phyloP scores from a whole-genome alignment of 2,797 vertebrate species.

The Onychomys arenicola region DNA sequence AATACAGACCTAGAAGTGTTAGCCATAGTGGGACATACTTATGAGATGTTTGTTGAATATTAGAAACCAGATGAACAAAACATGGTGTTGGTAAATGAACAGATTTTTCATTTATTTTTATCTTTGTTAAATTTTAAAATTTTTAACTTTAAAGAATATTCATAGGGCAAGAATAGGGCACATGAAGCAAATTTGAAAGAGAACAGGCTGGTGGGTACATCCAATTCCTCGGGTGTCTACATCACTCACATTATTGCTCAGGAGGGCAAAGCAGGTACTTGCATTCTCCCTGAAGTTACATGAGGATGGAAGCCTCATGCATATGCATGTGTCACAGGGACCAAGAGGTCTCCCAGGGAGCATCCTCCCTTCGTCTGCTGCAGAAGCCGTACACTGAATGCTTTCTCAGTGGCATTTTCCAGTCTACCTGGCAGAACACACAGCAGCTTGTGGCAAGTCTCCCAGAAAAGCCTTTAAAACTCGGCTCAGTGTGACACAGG shows the following conservation, averaged over 20 bases:
- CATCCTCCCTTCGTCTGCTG: neutral
- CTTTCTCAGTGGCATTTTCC: neutral
- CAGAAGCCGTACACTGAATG: neutral
- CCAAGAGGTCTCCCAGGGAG: neutral
- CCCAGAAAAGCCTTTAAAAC: conserved; percentile 28
- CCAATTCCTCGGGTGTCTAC: neutral
- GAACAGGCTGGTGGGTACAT: neutral
- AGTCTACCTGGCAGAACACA: neutral
- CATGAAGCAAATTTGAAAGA: conserved; percentile 18
- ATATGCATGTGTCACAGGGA: neutral
- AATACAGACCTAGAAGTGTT: neutral
- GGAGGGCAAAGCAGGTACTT: neutral
- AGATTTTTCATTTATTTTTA: conserved; percentile 44
- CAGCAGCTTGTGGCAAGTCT: neutral
- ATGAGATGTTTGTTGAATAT: neutral
- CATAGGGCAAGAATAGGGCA: neutral
- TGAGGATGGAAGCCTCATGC: neutral
- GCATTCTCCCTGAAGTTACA: neutral
- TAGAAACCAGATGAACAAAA: neutral
- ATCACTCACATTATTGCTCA: neutral
- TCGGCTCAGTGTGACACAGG: neutral
- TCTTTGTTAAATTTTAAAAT: neutral
- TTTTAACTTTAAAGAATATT: neutral
- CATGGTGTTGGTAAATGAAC: neutral
- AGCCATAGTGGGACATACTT: neutral